Percentiles rank a stretch among this genome's conserved stretches.
Evolutionary conservation across 2,888 invertebrate species (phyloP).

Genomic region (Parnassius glacialis): DNA sequence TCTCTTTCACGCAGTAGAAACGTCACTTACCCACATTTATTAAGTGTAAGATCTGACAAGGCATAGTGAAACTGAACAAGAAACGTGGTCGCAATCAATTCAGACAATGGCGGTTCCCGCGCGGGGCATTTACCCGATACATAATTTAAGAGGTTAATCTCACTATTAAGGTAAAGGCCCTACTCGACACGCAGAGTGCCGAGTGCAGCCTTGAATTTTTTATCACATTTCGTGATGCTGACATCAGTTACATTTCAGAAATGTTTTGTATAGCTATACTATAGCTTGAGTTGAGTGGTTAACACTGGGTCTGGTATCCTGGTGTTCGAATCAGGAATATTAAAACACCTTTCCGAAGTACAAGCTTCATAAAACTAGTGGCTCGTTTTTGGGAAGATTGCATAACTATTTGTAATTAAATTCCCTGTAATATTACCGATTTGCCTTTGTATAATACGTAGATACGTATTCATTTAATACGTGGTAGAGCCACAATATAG

Average conservation of each 20-base stretch:
- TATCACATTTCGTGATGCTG: background rate
- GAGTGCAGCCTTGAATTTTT: slow-evolving; percentile 5
- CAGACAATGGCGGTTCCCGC: slow-evolving; percentile 34
- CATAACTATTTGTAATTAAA: too few relatives aligned
- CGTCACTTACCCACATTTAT: slow-evolving; percentile 7
- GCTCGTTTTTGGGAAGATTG: too few relatives aligned
- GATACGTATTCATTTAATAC: too few relatives aligned
- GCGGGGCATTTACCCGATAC: slow-evolving; percentile 22
- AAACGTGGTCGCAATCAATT: slow-evolving; percentile 31
- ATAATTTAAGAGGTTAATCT: slow-evolving; percentile 18
- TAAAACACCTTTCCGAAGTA: too few relatives aligned
- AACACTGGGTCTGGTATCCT: too few relatives aligned
- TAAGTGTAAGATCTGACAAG: slow-evolving; percentile 8
- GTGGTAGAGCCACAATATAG: too few relatives aligned
- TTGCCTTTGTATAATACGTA: too few relatives aligned
- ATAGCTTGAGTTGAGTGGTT: too few relatives aligned
- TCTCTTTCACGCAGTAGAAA: background rate
- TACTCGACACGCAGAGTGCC: background rate
- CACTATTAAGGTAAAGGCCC: slow-evolving; percentile 11
- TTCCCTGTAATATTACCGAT: too few relatives aligned
- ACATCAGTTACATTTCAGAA: background rate
- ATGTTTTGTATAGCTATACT: too few relatives aligned
- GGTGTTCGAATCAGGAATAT: too few relatives aligned
- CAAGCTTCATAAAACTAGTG: too few relatives aligned
- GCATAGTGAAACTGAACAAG: slow-evolving; percentile 14